Evolutionary conservation across 2,888 invertebrate species (phyloP).

Genomic region (Chrysotoxum bicinctum): DNA sequence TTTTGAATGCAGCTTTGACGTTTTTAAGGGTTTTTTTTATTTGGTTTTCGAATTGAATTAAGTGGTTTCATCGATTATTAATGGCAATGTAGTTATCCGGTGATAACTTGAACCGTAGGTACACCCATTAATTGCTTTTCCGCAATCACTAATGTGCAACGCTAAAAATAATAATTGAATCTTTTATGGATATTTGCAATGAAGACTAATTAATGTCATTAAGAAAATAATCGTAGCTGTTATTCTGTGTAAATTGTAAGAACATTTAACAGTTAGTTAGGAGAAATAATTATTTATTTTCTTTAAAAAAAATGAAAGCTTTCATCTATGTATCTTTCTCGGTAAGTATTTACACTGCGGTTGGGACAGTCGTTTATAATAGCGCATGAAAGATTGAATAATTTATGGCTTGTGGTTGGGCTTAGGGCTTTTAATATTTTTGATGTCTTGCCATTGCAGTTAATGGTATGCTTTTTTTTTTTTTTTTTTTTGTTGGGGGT

Average conservation of each 20-base stretch:
- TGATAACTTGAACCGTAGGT: not conserved
- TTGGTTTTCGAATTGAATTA: not conserved
- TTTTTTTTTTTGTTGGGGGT: too few relatives aligned
- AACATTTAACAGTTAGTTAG: not conserved
- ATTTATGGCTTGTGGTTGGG: too few relatives aligned
- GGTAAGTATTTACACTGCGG: not conserved
- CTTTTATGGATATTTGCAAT: not conserved
- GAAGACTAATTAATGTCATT: not conserved
- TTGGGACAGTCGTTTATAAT: too few relatives aligned
- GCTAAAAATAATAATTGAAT: not conserved
- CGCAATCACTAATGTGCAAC: not conserved
- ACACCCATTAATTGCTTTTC: not conserved
- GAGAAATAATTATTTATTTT: not conserved
- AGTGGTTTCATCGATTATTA: not conserved
- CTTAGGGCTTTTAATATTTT: too few relatives aligned
- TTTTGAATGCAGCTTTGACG: not conserved
- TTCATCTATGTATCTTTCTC: not conserved
- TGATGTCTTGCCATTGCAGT: too few relatives aligned
- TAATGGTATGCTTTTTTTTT: too few relatives aligned
- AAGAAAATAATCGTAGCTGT: not conserved
- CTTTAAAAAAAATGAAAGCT: too few relatives aligned
- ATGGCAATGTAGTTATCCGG: not conserved
- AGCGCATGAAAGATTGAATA: too few relatives aligned
- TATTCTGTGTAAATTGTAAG: not conserved
- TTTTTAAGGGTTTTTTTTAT: not conserved